A percentile compares a stretch with the other conserved stretches of the same genome.
Conservation (phyloP, 1,140 invertebrate genomes). For the Pseudomyrmex sp. region DNA sequence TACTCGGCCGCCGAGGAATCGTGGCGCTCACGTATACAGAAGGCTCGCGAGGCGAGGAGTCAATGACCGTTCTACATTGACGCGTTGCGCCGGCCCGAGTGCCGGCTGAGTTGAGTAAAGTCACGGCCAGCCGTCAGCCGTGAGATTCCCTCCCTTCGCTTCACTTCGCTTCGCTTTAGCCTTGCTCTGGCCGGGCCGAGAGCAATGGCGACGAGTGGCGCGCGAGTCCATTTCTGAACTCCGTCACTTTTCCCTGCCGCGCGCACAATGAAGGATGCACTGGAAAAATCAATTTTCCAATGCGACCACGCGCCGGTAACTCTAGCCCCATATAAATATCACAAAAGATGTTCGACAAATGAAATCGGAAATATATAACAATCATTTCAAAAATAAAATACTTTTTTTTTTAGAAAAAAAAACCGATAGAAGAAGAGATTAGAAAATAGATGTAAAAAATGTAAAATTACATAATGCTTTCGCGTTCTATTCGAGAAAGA, state of each 20-base stretch:
- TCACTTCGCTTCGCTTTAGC: constrained; percentile 77
- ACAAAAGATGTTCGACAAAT: not conserved
- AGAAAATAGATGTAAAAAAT: too few relatives aligned
- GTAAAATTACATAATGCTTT: too few relatives aligned
- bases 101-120: constrained; percentile 84
- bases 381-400: too few relatives aligned
- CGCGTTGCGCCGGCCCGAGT: constrained; percentile 83
- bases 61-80: constrained; percentile 86
- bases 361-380: too few relatives aligned
- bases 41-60: constrained; percentile 76
- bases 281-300: not conserved
- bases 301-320: too few relatives aligned
- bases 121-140: constrained; percentile 85
- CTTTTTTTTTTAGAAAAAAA: too few relatives aligned
- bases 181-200: constrained; percentile 71
- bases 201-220: constrained; percentile 72
- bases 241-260: constrained; percentile 18
- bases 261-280: not conserved
- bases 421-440: too few relatives aligned
- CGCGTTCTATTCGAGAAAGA: not conserved
- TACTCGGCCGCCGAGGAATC: constrained; percentile 40
- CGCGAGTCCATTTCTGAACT: constrained; percentile 62
- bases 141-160: constrained; percentile 82
- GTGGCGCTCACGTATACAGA: constrained; percentile 70
- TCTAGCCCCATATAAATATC: not conserved